Base-by-base conservation (phyloP, 2,113 vertebrate genomes). In the Onychostoma macrolepis region DNA sequence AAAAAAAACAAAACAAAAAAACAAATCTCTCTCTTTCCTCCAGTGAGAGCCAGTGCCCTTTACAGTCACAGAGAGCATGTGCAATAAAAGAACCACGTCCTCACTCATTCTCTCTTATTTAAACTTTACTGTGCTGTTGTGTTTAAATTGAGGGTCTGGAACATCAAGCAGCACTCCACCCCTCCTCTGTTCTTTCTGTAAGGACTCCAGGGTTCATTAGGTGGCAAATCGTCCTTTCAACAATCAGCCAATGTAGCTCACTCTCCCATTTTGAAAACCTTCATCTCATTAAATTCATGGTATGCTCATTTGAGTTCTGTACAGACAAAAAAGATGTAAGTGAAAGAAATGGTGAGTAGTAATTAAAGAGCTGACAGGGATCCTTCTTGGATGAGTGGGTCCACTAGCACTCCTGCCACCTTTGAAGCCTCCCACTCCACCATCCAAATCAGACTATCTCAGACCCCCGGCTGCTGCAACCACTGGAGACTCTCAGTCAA, bases 161-260 rank as follows among this genome's bases (percentile, higher is more conserved):
- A 79, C 45, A 83, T 83, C 75, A 84, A 15, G 63, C 13, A 63
- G 30, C 36, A 67, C 53, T 58, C 17, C 28, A 77, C 43, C 71
- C 83, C 43, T 84, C 63, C 77, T 65, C 80, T 50, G 33, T 33
- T 28, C 48, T 71, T 84, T 80, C 81, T 77, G 71, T 36, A 85
- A 83, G 50, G 80, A 26, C 86, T 88, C 69, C 69, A n/a, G 19
- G 86, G 85, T 89, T 90, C 90, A 90, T 91, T 89, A 87, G 83
- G 80, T 85, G 63, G 80, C 81, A 91, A 91, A 91, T 91, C 77
- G 89, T 33, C 87, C 87, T 80, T 85, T 90, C 84, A 86, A 38
- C 69, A 80, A 89, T 89, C 81, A 80, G 72, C 87, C 67, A 88
- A 84, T 79, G 81, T 77, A 86, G 53, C 81, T 81, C 71, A 72